Evolutionary conservation across 2,888 invertebrate genomes (phyloP).

Genomic region (Eristalinus aeneus): DNA sequence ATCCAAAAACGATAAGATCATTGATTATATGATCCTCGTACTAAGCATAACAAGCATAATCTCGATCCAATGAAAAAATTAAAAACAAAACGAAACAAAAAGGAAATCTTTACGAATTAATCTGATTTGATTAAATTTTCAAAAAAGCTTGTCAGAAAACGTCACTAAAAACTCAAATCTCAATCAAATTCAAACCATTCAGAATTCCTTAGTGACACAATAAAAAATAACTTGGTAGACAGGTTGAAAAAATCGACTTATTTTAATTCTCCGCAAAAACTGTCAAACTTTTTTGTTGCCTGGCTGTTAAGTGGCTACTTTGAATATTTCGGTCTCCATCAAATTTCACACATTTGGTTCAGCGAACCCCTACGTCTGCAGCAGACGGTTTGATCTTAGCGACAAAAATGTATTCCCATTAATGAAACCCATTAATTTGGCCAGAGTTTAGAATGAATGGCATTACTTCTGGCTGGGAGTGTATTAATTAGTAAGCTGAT

Average conservation of each 20-base stretch:
- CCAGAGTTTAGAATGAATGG: neutral
- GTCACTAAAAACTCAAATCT: neutral
- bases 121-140: too few relatives aligned
- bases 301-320: neutral
- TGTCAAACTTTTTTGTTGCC: neutral
- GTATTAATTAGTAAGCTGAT: neutral
- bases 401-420: neutral
- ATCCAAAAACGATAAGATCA: too few relatives aligned
- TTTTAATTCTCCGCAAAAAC: neutral
- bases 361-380: neutral
- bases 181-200: neutral
- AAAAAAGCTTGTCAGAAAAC: neutral
- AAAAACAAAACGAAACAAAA: too few relatives aligned
- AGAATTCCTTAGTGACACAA: neutral
- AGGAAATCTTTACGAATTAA: too few relatives aligned
- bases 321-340: neutral
- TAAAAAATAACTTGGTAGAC: neutral
- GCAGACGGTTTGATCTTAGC: neutral
- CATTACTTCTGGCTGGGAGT: neutral
- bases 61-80: too few relatives aligned
- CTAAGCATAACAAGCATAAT: too few relatives aligned
- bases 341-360: neutral
- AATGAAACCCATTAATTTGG: neutral
- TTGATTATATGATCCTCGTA: too few relatives aligned
- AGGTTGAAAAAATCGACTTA: neutral